These are phyloP conservation scores for Zapornia atra DNA, from an alignment of 2,113 vertebrate genomes.

Conservation along the genomic window DNA sequence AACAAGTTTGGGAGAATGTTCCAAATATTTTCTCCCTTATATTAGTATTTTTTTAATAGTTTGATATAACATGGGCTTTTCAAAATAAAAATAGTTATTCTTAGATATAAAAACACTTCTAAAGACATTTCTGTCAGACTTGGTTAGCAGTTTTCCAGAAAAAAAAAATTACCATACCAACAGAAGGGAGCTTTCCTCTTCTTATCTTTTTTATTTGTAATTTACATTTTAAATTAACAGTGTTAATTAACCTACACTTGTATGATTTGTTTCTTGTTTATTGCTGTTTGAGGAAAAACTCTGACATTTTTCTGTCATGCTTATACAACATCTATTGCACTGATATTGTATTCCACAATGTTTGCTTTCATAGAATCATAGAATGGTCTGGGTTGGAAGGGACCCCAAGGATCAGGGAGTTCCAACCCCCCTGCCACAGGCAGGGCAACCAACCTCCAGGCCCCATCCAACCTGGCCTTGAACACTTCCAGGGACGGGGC, in stretches of 20 bases:
- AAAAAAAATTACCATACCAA: background rate
- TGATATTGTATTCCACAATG: background rate
- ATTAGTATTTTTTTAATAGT: background rate
- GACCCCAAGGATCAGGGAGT: too few species aligned
- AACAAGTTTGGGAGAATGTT: background rate
- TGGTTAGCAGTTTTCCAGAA: background rate
- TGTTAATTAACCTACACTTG: background rate
- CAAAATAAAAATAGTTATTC: background rate
- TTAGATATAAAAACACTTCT: background rate
- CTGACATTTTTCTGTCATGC: background rate
- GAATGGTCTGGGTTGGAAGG: too few species aligned
- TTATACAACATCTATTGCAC: background rate
- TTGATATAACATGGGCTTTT: background rate
- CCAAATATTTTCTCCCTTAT: background rate
- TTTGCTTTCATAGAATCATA: background rate
- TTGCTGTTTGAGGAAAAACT: background rate
- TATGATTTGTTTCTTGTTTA: background rate
- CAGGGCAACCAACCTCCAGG: too few species aligned
- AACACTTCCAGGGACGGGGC: too few species aligned
- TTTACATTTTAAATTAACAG: background rate
- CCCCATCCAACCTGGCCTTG: too few species aligned
- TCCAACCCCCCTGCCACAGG: too few species aligned
- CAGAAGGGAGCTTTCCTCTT: background rate
- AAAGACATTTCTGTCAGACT: background rate
- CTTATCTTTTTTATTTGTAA: background rate